Base-by-base conservation (phyloP, 2,797 vertebrate genomes). In the Enteromius anoplus region DNA sequence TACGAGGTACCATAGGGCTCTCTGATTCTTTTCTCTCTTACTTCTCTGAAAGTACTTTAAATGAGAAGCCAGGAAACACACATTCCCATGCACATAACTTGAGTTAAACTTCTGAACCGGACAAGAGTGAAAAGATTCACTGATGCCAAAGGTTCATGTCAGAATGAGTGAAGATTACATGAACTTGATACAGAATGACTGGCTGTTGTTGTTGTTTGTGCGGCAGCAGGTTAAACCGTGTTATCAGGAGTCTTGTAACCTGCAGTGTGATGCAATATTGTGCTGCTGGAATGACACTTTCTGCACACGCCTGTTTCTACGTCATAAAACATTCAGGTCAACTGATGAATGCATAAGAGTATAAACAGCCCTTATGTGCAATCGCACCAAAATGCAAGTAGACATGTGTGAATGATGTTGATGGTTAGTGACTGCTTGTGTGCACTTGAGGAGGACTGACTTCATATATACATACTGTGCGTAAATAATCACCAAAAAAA, bases 1-100 rank as follows among this genome's bases (percentile, higher is more conserved):
- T 32, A 62, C 73, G n/a, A 62, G 77, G 75, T 42, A 75, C 34
- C 68, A 77, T 51, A 58, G 78, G 62, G 42, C 66, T 37, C 29
- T 49, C 58, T 8, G 58, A 45, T 68, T 78, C 15, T 77, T 69
- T 14, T 49, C 40, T 42, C 71, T 21, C 32, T 60, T 55, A 5
- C 14, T 47, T 68, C 69, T 32, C 32, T n/a, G 7, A 19, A 55
- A 64, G 26, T 14, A 7, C 29, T 23, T 32, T 51, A 40, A 72
- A 81, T 49, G 23, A 47, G 32, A 65, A 73, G 17, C 58, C 47
- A 11, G 4, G 11, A 29, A 79, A 49, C 40, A 29, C 65, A 14
- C 42, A 75, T 70, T 72, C 73, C 37, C 82, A 53, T 55, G 49
- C 45, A 51, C 51, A 45, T 45, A 65, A 73, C 7, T 21, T 32